phyloP scores from a whole-genome alignment of 1,140 invertebrate species.

The Phymastichus coffea region DNA sequence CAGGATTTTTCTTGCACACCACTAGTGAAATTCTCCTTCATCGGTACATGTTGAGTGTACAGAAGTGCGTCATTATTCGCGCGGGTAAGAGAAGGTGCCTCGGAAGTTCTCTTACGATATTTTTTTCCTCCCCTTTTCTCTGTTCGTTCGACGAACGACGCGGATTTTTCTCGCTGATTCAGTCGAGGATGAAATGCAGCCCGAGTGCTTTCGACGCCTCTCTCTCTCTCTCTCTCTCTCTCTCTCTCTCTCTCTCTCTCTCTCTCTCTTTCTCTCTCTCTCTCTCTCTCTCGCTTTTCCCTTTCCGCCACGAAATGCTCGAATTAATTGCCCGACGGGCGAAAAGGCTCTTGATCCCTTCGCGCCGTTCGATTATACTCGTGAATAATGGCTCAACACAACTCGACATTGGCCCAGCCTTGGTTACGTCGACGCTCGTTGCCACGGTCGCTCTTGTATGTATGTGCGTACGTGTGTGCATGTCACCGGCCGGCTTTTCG shows the following conservation, averaged over 20 bases:
- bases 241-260: constrained; percentile 1
- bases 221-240: background rate
- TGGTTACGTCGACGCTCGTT: background rate
- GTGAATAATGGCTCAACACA: constrained; percentile 19
- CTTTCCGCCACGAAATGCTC: constrained; percentile 15
- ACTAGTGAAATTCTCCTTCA: too few species aligned
- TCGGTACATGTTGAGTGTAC: too few species aligned
- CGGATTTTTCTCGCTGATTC: constrained; percentile 18
- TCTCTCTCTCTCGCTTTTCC: constrained; percentile 3
- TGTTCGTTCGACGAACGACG: background rate
- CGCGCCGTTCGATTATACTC: constrained; percentile 11
- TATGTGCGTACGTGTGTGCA: too few species aligned
- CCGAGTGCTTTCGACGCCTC: constrained; percentile 23
- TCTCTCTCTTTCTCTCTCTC: background rate
- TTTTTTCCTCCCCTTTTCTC: background rate
- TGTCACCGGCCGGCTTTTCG: too few species aligned
- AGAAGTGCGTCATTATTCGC: background rate
- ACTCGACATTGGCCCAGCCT: background rate
- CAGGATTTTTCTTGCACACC: too few species aligned
- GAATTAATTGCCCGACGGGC: constrained; percentile 24
- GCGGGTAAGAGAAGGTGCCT: too few species aligned
- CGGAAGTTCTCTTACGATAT: too few species aligned
- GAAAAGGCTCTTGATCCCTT: constrained; percentile 19
- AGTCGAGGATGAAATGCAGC: constrained; percentile 24
- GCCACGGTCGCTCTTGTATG: constrained; percentile 5